Evolutionary conservation across 92 coral and sea anemone genomes (phyloP).

Genomic region (Parazoanthus swiftii): DNA sequence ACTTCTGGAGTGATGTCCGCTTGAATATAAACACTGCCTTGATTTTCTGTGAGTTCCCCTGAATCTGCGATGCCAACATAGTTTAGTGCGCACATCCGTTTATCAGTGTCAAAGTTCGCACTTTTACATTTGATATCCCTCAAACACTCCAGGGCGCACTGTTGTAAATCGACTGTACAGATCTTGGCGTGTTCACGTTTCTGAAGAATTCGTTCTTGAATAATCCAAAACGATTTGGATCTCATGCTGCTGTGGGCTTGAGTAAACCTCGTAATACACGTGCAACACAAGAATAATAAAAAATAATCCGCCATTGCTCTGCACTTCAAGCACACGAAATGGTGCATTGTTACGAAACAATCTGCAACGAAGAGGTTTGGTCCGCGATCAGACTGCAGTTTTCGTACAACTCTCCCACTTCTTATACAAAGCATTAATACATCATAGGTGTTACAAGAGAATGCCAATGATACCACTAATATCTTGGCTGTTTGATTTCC

Average conservation of each 20-base stretch:
- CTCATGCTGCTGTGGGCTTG: neutral
- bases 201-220: neutral
- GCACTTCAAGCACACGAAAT: neutral
- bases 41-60: neutral
- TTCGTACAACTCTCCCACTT: no score
- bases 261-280: neutral
- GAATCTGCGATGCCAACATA: neutral
- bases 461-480: no score
- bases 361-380: neutral
- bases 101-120: slow-evolving; percentile 9
- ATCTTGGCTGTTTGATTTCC: no score
- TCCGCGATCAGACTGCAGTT: no score
- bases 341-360: neutral
- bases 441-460: no score
- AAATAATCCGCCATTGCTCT: neutral
- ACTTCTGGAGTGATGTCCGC: neutral
- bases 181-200: neutral
- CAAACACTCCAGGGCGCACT: slow-evolving; percentile 9
- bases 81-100: neutral
- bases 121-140: slow-evolving; percentile 11
- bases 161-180: neutral
- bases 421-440: no score
- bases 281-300: neutral
- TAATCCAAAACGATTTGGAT: neutral
- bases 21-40: neutral